Percentiles rank a stretch among this genome's conserved stretches.
phyloP scores from a whole-genome alignment of 2,797 vertebrate species.

The Squalus acanthias region DNA sequence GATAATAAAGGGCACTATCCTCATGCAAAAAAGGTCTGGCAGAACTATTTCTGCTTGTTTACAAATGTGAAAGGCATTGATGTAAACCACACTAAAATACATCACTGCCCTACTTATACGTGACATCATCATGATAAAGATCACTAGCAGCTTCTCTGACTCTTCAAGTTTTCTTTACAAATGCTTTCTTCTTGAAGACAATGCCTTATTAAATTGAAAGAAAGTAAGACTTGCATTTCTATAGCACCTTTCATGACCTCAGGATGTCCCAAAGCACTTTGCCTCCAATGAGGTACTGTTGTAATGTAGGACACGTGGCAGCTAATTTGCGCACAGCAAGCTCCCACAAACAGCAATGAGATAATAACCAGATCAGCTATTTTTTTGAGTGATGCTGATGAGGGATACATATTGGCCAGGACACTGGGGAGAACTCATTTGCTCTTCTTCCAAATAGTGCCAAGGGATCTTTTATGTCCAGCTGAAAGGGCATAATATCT shows the following conservation, averaged over 20 bases:
- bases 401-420: not conserved
- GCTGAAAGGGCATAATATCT: not conserved
- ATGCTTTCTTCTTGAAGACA: not conserved
- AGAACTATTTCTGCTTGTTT: not conserved
- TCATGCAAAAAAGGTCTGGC: not conserved
- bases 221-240: not conserved
- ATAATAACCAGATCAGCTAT: not conserved
- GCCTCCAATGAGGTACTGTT: not conserved
- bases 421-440: not conserved
- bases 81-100: not conserved
- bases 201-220: not conserved
- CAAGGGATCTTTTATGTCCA: not conserved
- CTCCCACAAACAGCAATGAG: not conserved
- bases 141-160: not conserved
- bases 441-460: not conserved
- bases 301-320: not conserved
- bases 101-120: not conserved
- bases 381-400: not conserved
- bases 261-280: not conserved
- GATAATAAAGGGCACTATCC: too few relatives aligned
- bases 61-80: not conserved
- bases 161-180: too few relatives aligned
- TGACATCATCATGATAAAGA: not conserved
- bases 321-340: not conserved
- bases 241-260: not conserved